A percentile compares a stretch with the other conserved stretches of the same genome.
Conservation (phyloP, 2,888 invertebrate species). For the Hypomecis punctinalis region DNA sequence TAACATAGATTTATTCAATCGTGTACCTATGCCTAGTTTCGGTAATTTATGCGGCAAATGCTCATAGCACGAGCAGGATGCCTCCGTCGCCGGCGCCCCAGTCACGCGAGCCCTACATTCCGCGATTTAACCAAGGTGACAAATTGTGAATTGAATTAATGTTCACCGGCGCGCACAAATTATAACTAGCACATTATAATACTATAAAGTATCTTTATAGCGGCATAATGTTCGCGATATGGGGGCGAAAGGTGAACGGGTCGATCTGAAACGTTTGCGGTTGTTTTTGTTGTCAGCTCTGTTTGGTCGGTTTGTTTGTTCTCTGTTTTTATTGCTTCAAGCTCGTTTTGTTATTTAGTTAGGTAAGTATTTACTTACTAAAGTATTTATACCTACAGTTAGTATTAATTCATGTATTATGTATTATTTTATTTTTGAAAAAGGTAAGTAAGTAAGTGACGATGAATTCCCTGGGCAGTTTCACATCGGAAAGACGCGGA, state of each 20-base stretch:
- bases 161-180: constrained; percentile 68
- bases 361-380: no score
- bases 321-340: constrained; percentile 13
- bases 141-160: constrained; percentile 81
- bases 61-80: constrained; percentile 66
- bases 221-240: constrained; percentile 37
- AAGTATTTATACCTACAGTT: no score
- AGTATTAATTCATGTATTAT: no score
- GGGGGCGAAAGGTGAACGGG: constrained; percentile 22
- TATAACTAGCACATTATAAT: constrained; percentile 61
- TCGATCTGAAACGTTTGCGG: constrained; percentile 24
- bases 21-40: constrained; percentile 15
- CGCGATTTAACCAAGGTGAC: constrained; percentile 74
- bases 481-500: no score
- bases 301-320: constrained; percentile 17
- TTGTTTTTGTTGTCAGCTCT: constrained; percentile 25
- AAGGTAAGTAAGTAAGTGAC: no score
- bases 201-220: constrained; percentile 49
- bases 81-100: constrained; percentile 53
- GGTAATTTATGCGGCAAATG: constrained; percentile 77
- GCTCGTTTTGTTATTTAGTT: not conserved
- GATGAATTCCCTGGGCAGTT: no score
- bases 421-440: no score
- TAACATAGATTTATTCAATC: constrained; percentile 13
- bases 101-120: constrained; percentile 81